Evolutionary conservation across 2,113 vertebrate species (phyloP).

Genomic region (Anarrhichthys ocellatus): DNA sequence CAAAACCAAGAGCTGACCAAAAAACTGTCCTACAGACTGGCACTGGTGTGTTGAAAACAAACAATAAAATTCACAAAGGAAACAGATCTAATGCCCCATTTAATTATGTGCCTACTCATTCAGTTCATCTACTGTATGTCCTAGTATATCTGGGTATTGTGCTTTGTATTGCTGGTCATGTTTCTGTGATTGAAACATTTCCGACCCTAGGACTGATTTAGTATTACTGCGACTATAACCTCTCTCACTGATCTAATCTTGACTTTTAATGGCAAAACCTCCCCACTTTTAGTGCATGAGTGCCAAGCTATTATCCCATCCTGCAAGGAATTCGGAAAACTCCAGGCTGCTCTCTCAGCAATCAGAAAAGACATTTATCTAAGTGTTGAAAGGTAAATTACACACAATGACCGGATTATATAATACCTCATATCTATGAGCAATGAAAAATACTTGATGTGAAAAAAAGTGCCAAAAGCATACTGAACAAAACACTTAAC

Average conservation of each 20-base stretch:
- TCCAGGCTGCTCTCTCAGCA: constrained; percentile 10
- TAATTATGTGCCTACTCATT: not conserved
- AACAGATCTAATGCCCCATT: not conserved
- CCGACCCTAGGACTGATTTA: not conserved
- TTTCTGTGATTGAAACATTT: constrained; percentile 9
- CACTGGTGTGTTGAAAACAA: not conserved
- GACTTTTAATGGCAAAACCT: not conserved
- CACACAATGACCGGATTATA: constrained; percentile 23
- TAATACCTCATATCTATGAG: not conserved
- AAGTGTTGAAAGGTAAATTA: constrained; percentile 25
- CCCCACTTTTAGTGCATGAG: not conserved
- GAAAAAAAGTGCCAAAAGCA: not conserved
- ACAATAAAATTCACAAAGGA: constrained; percentile 23
- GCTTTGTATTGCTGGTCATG: not conserved
- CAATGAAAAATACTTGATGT: constrained; percentile 3
- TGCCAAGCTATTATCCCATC: constrained; percentile 15
- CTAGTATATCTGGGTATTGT: not conserved
- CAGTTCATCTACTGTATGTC: not conserved
- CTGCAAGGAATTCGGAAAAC: constrained; percentile 6
- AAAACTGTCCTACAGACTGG: not conserved
- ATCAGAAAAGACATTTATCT: constrained; percentile 11
- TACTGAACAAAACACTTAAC: constrained; percentile 5
- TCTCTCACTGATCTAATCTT: not conserved
- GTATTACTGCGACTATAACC: constrained; percentile 16
- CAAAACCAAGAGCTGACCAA: not conserved